phyloP scores from a whole-genome alignment of 2,113 vertebrate genomes.

The Colinus virginianus region DNA sequence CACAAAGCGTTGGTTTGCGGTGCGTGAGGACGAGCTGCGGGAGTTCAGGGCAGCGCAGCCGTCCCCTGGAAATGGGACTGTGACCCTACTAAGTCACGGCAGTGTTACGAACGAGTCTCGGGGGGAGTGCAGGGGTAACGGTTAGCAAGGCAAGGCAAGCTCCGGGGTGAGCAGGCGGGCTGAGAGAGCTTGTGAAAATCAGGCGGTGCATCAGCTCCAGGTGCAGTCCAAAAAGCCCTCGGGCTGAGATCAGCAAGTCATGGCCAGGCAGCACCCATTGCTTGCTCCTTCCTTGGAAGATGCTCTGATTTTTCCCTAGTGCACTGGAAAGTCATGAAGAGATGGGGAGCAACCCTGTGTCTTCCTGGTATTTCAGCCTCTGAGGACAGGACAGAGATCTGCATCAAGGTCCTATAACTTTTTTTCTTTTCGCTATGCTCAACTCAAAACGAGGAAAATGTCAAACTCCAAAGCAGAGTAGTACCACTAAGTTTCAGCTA shows the following conservation, averaged over 20 bases:
- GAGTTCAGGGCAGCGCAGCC: background rate
- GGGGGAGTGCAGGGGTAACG: background rate
- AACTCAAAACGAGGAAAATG: background rate
- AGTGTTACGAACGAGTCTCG: background rate
- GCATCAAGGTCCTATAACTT: background rate
- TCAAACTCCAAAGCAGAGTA: background rate
- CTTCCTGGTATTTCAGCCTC: background rate
- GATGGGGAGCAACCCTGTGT: background rate
- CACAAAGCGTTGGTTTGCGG: background rate
- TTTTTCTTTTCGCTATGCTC: background rate
- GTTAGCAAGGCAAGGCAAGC: background rate
- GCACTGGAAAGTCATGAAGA: background rate
- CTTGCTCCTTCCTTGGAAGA: background rate
- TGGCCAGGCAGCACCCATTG: background rate
- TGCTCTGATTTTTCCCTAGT: background rate
- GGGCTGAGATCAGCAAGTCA: background rate
- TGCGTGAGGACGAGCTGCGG: background rate
- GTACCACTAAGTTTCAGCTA: background rate
- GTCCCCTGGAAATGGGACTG: accelerated
- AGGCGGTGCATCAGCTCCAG: background rate
- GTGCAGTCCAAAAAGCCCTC: background rate
- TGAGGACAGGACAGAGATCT: background rate
- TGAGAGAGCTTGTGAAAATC: background rate
- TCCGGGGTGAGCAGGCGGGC: background rate
- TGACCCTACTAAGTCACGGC: background rate